phyloP scores from a whole-genome alignment of 2,797 vertebrate genomes.

The Gadopsis bispinosus region DNA sequence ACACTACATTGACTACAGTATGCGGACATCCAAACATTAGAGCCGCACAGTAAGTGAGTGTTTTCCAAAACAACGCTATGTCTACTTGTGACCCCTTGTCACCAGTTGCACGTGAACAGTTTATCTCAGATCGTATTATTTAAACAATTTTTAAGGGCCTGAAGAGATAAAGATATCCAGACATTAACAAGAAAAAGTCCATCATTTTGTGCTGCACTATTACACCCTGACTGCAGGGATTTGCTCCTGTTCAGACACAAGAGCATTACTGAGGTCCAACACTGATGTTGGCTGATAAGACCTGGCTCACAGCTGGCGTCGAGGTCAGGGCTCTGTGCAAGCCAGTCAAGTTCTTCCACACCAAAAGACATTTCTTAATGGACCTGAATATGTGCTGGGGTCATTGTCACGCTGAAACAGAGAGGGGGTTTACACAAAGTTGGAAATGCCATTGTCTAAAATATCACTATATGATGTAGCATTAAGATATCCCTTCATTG shows the following conservation, averaged over 20 bases:
- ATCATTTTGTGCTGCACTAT: not conserved
- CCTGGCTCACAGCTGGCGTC: not conserved
- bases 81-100: not conserved
- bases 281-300: not conserved
- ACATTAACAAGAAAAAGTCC: not conserved
- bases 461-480: not conserved
- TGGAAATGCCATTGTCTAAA: not conserved
- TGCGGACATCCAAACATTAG: not conserved
- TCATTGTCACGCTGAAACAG: not conserved
- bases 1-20: too few species aligned
- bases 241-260: slow-evolving; percentile 1
- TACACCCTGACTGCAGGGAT: slow-evolving; percentile 1
- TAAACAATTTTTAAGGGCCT: too few species aligned
- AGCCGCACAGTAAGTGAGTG: not conserved
- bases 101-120: not conserved
- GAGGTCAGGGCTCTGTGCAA: not conserved
- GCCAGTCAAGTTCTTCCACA: not conserved
- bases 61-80: not conserved
- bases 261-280: not conserved
- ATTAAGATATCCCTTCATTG: not conserved
- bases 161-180: not conserved
- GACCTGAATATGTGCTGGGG: not conserved
- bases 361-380: not conserved
- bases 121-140: not conserved
- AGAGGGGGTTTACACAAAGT: not conserved